Evolutionary conservation across 2,113 vertebrate genomes (phyloP).

Genomic region (Ptyas mucosa): DNA sequence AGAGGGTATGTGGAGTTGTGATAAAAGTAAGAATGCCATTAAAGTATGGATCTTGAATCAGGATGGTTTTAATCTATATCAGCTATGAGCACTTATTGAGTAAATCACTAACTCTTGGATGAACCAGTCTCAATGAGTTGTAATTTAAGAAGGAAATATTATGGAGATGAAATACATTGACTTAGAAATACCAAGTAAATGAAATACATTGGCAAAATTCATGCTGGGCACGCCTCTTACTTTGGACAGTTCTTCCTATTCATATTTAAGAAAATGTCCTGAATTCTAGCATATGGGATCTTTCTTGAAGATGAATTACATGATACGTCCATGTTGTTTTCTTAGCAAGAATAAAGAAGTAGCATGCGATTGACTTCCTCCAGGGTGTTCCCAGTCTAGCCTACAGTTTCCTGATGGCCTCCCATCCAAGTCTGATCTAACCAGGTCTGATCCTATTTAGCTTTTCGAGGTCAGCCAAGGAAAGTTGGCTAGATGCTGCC

Average conservation of each 20-base stretch:
- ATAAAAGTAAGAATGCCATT: background rate
- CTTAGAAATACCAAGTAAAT: background rate
- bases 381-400: background rate
- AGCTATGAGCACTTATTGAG: background rate
- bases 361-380: background rate
- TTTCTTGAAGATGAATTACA: background rate
- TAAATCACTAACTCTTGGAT: background rate
- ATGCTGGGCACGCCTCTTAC: background rate
- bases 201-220: background rate
- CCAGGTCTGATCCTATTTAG: background rate
- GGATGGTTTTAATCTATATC: background rate
- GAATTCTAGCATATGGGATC: background rate
- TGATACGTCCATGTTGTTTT: background rate
- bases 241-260: background rate
- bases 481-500: background rate
- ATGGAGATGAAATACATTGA: background rate
- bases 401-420: background rate
- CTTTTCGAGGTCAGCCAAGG: background rate
- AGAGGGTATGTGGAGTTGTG: background rate
- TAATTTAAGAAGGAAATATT: background rate
- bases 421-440: background rate
- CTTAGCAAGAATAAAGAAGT: background rate
- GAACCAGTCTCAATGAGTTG: background rate
- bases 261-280: background rate
- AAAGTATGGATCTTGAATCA: background rate